Conservation (phyloP, 2,113 vertebrate species). For the Chlorocebus sabaeus region DNA sequence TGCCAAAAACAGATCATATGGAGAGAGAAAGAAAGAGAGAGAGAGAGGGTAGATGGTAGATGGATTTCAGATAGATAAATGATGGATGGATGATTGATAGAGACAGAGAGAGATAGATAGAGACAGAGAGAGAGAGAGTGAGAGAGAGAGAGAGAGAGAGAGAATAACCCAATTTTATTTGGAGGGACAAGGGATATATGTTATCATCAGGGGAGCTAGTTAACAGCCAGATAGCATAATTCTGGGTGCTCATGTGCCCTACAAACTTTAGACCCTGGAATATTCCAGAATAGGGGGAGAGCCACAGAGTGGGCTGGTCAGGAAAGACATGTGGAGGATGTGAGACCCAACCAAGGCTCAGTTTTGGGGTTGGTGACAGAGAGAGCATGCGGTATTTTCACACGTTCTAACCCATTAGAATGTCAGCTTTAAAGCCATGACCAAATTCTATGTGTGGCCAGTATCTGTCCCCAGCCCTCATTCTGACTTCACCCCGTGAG, state of each 20-base stretch:
- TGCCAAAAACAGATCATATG: neutral
- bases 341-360: neutral
- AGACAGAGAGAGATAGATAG: neutral
- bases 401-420: neutral
- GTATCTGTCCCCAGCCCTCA: neutral
- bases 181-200: neutral
- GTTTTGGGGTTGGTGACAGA: neutral
- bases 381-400: neutral
- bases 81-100: neutral
- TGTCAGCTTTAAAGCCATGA: neutral
- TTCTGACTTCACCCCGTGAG: neutral
- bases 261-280: neutral
- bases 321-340: neutral
- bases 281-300: neutral
- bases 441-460: neutral
- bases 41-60: neutral
- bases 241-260: neutral
- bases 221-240: neutral
- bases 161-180: neutral
- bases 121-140: neutral
- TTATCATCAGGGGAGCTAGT: neutral
- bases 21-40: neutral
- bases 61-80: neutral
- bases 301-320: rapidly evolving
- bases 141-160: neutral